These are phyloP conservation scores for Nomada ruficornis DNA, from an alignment of 2,888 invertebrate species.

Conservation along the genomic window DNA sequence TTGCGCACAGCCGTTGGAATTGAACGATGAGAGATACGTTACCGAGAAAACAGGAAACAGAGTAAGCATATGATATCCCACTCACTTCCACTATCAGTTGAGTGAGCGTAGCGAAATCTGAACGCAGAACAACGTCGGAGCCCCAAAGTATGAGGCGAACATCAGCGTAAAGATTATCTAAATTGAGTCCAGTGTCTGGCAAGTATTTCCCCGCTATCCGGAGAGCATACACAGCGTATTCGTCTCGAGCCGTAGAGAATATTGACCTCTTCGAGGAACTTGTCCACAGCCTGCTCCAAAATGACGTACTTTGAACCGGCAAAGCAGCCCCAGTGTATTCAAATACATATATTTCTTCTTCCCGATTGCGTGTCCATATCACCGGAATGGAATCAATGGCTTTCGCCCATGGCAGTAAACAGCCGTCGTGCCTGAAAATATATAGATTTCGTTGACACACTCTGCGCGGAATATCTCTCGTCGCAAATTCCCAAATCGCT, in stretches of 20 bases:
- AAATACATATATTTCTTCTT: constrained; percentile 79
- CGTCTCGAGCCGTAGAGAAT: constrained; percentile 67
- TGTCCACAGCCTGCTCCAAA: constrained; percentile 71
- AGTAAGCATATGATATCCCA: constrained; percentile 14
- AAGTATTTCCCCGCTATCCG: constrained; percentile 72
- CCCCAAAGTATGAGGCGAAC: constrained; percentile 80
- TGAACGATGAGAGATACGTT: not conserved
- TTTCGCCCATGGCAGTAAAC: constrained; percentile 80
- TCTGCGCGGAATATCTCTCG: too few relatives aligned
- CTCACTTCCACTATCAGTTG: constrained; percentile 77
- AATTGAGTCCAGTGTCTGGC: constrained; percentile 60
- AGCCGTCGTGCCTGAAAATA: constrained; percentile 80
- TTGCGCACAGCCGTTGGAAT: too few relatives aligned
- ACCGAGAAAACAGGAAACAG: constrained; percentile 28
- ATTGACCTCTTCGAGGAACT: constrained; percentile 68
- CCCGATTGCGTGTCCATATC: constrained; percentile 77
- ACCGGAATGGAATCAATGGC: constrained; percentile 79
- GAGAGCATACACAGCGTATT: constrained; percentile 74
- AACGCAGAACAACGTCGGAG: constrained; percentile 77
- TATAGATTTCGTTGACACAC: not conserved
- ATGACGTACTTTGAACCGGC: constrained; percentile 74
- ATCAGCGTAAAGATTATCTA: constrained; percentile 77
- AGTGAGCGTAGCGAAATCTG: constrained; percentile 77
- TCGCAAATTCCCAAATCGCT: too few relatives aligned
- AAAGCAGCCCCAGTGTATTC: constrained; percentile 78